Conservation (phyloP, 2,888 invertebrate species). For the Pyralis farinalis region DNA sequence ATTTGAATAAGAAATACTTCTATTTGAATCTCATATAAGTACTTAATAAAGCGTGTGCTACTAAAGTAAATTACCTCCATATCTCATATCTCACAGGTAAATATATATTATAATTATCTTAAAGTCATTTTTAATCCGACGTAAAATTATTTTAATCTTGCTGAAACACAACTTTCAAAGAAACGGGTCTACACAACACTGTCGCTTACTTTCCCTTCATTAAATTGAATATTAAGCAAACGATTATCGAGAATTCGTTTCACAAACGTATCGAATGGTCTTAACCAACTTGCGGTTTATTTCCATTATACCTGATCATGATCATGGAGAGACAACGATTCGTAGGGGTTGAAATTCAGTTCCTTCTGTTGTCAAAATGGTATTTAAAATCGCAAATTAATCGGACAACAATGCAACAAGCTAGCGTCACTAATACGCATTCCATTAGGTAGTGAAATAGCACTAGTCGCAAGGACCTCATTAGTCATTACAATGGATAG, state of each 20-base stretch:
- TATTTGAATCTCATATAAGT: too few species aligned
- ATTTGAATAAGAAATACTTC: too few species aligned
- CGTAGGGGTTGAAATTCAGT: too few species aligned
- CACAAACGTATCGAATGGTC: conserved; percentile 1
- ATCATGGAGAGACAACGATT: too few species aligned
- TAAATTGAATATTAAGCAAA: conserved; percentile 5
- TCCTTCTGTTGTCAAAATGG: too few species aligned
- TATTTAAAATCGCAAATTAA: neutral
- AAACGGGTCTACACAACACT: conserved; percentile 4
- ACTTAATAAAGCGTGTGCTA: too few species aligned
- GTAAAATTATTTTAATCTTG: too few species aligned
- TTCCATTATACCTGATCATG: too few species aligned
- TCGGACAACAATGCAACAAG: conserved; percentile 21
- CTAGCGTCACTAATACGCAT: conserved; percentile 42
- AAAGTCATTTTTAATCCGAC: too few species aligned
- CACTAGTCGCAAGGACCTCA: conserved; percentile 51
- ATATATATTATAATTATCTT: too few species aligned
- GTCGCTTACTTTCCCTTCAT: conserved; percentile 9
- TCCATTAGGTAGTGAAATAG: conserved; percentile 46
- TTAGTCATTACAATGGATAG: conserved; percentile 59
- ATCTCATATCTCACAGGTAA: too few species aligned
- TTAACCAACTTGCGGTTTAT: neutral
- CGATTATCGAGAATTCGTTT: neutral
- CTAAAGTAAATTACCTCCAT: too few species aligned
- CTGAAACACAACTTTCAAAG: neutral